Percentiles rank a stretch among this genome's conserved stretches.
Conservation (phyloP, 2,888 invertebrate genomes). For the Spilosoma lubricipeda region DNA sequence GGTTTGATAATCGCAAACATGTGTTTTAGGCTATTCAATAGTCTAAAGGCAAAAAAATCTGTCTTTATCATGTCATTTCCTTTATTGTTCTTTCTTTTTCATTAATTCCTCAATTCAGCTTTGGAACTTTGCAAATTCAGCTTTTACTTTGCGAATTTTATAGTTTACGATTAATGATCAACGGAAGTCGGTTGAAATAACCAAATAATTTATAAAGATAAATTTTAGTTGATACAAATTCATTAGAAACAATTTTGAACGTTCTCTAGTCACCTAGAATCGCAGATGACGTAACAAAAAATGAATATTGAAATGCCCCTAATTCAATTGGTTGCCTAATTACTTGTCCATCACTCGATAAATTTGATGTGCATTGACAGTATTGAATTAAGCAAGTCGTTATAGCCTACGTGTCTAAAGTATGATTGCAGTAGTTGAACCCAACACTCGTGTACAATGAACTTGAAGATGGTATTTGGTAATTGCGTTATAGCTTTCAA, state of each 20-base stretch:
- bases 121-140: no score
- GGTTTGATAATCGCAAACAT: no score
- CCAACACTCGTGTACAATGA: not conserved
- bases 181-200: no score
- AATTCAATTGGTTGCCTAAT: not conserved
- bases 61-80: no score
- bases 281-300: not conserved
- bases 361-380: not conserved
- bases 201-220: not conserved
- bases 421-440: not conserved
- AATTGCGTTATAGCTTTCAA: not conserved
- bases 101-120: no score
- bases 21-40: no score
- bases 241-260: not conserved
- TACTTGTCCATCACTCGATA: not conserved
- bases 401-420: not conserved
- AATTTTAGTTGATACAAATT: not conserved
- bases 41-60: no score
- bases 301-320: not conserved
- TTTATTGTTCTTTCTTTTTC: no score
- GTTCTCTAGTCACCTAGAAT: not conserved
- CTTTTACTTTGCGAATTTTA: no score
- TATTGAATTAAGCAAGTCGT: not conserved
- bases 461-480: not conserved
- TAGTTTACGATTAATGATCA: no score